Evolutionary conservation across 1,140 invertebrate genomes (phyloP).

Genomic region (Drosophila nigromelanica): DNA sequence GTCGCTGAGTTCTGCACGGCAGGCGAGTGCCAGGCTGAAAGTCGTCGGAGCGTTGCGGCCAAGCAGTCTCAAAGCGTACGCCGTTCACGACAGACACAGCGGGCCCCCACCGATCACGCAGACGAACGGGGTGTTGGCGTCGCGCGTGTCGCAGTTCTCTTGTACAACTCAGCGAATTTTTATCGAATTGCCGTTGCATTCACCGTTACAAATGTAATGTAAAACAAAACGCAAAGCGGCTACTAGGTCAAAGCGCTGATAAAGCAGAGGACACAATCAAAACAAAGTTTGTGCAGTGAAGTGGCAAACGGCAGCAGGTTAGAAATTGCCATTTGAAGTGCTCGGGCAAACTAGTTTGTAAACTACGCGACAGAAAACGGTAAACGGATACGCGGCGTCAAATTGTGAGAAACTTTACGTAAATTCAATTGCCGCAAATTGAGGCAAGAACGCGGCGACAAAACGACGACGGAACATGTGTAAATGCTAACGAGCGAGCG

Average conservation of each 20-base stretch:
- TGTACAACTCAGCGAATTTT: neutral
- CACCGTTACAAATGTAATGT: conserved; percentile 4
- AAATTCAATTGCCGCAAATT: conserved; percentile 56
- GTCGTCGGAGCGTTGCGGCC: conserved; percentile 68
- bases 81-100: conserved; percentile 71
- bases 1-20: conserved; percentile 6
- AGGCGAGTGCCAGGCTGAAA: conserved; percentile 55
- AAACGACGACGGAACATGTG: conserved; percentile 55
- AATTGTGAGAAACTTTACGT: conserved; percentile 24
- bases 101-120: conserved; percentile 30
- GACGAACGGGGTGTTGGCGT: conserved; percentile 29
- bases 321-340: conserved; percentile 2
- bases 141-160: conserved; percentile 25
- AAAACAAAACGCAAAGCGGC: conserved; percentile 9
- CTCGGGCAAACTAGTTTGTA: neutral
- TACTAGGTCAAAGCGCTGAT: conserved; percentile 13
- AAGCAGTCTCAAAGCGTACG: conserved; percentile 69
- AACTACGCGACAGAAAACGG: conserved; percentile 9
- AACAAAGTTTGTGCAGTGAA: conserved; percentile 9
- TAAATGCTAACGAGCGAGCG: conserved; percentile 65
- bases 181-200: neutral
- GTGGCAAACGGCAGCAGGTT: neutral
- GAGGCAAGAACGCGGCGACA: conserved; percentile 27
- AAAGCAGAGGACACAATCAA: neutral
- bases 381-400: conserved; percentile 9